phyloP scores from a whole-genome alignment of 1,140 invertebrate species.

The Hyphantria cunea region DNA sequence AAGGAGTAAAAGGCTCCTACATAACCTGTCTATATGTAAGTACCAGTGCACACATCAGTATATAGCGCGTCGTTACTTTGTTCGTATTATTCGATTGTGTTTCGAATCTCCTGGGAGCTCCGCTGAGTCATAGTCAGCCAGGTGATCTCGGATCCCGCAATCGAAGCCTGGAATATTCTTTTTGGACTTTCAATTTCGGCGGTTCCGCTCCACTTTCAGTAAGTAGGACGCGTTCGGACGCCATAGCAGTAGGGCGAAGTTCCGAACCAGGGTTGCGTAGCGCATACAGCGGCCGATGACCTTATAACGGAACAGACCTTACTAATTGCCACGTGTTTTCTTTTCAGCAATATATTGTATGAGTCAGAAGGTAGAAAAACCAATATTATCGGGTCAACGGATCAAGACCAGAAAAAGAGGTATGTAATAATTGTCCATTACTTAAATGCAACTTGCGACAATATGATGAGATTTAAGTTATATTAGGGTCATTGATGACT shows the following conservation, averaged over 20 bases:
- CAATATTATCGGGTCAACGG: conserved; percentile 99
- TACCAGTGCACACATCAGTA: conserved; percentile 56
- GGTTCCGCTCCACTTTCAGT: conserved; percentile 44
- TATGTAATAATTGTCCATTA: conserved; percentile 70
- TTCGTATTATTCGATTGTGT: conserved; percentile 5
- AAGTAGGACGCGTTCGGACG: conserved; percentile 52
- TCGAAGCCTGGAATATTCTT: conserved; percentile 36
- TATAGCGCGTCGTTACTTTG: conserved; percentile 22
- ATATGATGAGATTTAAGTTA: conserved; percentile 7
- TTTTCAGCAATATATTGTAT: conserved; percentile 97
- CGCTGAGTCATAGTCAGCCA: conserved; percentile 63
- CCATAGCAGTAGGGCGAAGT: conserved; percentile 42
- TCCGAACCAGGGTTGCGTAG: conserved; percentile 39
- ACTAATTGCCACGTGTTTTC: conserved; percentile 78
- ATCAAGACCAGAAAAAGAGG: conserved; percentile 99
- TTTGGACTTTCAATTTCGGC: conserved; percentile 29
- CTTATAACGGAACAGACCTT: conserved; percentile 51
- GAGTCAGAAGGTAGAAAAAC: conserved; percentile 99
- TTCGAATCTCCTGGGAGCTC: conserved; percentile 36
- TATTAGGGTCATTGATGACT: background rate
- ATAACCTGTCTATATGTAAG: conserved; percentile 82
- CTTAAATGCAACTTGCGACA: background rate
- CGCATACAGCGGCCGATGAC: conserved; percentile 62
- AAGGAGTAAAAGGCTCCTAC: conserved; percentile 83
- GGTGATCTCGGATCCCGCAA: conserved; percentile 46